Evolutionary conservation across 2,113 vertebrate genomes (phyloP).

Genomic region (Oreochromis spilurus): DNA sequence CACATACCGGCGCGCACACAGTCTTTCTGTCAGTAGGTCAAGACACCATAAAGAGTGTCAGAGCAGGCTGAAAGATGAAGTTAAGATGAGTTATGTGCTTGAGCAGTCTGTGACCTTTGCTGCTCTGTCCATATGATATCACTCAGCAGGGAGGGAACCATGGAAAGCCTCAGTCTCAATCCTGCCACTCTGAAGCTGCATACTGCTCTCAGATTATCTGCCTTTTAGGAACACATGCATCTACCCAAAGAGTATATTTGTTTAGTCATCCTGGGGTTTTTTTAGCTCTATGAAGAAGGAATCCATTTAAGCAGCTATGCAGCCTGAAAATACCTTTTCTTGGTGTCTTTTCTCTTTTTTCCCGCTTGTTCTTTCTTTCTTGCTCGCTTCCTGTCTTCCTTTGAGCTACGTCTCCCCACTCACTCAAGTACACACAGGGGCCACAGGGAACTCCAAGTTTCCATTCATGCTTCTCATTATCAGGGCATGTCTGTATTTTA

Average conservation of each 20-base stretch:
- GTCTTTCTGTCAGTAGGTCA: conserved; percentile 29
- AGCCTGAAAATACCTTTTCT: conserved; percentile 5
- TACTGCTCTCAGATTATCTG: neutral
- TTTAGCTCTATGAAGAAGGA: neutral
- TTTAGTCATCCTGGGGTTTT: neutral
- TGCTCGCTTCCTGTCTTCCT: conserved; percentile 17
- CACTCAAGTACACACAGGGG: conserved; percentile 34
- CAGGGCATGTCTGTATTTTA: conserved; percentile 74
- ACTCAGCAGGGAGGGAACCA: conserved; percentile 26
- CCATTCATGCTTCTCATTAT: conserved; percentile 75
- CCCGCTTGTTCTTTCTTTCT: neutral
- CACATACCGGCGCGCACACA: neutral
- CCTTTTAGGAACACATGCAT: neutral
- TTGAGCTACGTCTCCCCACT: conserved; percentile 11
- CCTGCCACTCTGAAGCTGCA: conserved; percentile 20
- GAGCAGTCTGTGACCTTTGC: conserved; percentile 57
- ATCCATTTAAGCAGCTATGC: neutral
- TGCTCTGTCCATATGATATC: conserved; percentile 52
- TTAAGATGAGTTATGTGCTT: conserved; percentile 37
- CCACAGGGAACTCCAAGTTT: conserved; percentile 70
- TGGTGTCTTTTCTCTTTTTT: neutral
- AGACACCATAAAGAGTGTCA: conserved; percentile 48
- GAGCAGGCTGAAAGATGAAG: conserved; percentile 37
- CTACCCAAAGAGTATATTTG: neutral
- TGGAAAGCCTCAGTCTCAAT: neutral